Evolutionary conservation across 1,140 invertebrate species (phyloP).

Genomic region (Linepithema humile): DNA sequence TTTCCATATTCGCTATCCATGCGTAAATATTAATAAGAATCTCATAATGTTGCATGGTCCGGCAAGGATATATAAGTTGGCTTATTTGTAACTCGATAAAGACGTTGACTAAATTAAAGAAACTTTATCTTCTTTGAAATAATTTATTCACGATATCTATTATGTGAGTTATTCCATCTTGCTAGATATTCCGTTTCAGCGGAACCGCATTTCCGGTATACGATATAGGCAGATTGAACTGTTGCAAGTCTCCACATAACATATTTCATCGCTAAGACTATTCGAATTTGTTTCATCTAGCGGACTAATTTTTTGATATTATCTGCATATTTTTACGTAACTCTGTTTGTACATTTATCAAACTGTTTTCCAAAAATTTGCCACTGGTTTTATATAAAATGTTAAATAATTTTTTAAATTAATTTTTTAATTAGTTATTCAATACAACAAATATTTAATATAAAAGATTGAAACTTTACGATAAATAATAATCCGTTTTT

Average conservation of each 20-base stretch:
- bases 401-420: not conserved
- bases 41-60: slow-evolving; percentile 24
- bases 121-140: slow-evolving; percentile 23
- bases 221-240: slow-evolving; percentile 20
- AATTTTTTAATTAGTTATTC: not conserved
- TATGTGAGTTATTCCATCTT: slow-evolving; percentile 41
- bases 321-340: not conserved
- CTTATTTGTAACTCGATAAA: slow-evolving; percentile 50
- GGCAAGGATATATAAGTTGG: slow-evolving; percentile 39
- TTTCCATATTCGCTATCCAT: slow-evolving; percentile 32
- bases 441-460: not conserved
- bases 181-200: slow-evolving; percentile 43
- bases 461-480: not conserved
- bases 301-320: not conserved
- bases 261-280: not conserved
- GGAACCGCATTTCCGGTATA: slow-evolving; percentile 6
- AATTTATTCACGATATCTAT: slow-evolving; percentile 42
- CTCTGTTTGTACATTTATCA: not conserved
- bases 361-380: slow-evolving; percentile 2
- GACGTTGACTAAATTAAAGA: slow-evolving; percentile 26
- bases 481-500: not conserved
- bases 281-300: slow-evolving; percentile 1
- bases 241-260: not conserved
- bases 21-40: slow-evolving; percentile 35
- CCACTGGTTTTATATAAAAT: not conserved